Evolutionary conservation across 2,797 vertebrate species (phyloP).

Genomic region (Nannoperca obscura): DNA sequence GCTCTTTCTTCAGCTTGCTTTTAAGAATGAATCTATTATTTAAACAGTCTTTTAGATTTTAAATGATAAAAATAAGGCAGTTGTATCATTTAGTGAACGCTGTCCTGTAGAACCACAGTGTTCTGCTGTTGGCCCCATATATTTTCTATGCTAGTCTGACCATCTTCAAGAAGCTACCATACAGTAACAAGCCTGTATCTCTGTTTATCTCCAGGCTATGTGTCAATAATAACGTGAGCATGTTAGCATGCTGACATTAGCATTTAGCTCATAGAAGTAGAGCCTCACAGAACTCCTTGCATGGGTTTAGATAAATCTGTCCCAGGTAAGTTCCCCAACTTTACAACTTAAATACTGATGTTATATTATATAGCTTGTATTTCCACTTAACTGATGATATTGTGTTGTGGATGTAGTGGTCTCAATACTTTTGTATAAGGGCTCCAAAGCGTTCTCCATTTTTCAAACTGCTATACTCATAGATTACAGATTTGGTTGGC

Average conservation of each 20-base stretch:
- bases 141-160: neutral
- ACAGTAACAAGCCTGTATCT: neutral
- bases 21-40: neutral
- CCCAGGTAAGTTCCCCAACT: too few species aligned
- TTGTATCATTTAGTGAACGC: neutral
- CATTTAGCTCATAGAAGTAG: too few species aligned
- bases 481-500: neutral
- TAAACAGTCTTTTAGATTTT: neutral
- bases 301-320: too few species aligned
- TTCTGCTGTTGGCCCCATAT: neutral
- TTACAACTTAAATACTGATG: too few species aligned
- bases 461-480: neutral
- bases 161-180: constrained; percentile 1
- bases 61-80: neutral
- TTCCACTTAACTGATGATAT: too few species aligned
- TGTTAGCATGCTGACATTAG: too few species aligned
- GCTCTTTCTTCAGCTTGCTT: neutral
- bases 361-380: too few species aligned
- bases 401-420: too few species aligned
- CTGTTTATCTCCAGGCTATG: constrained; percentile 2
- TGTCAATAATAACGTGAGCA: too few species aligned
- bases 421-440: too few species aligned
- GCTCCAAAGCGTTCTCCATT: neutral
- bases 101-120: neutral
- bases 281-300: too few species aligned